Percentiles rank a stretch among this genome's conserved stretches.
Evolutionary conservation across 2,888 invertebrate species (phyloP).

Genomic region (Trachelus troglodyta): DNA sequence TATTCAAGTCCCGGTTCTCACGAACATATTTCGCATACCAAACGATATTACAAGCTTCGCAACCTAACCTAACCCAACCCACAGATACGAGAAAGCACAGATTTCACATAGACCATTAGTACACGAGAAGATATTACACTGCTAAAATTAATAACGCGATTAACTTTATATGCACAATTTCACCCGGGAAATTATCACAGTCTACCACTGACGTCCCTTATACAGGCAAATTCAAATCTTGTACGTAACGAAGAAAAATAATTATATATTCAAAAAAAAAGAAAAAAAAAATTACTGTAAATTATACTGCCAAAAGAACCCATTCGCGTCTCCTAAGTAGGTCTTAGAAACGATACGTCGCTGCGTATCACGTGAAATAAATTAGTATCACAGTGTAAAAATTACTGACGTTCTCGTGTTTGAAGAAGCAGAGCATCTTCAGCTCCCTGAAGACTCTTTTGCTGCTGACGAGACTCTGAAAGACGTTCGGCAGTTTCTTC

Average conservation of each 20-base stretch:
- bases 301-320: not conserved
- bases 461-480: slow-evolving; percentile 98
- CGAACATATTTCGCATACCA: not conserved
- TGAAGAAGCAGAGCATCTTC: slow-evolving; percentile 99
- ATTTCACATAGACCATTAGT: not conserved
- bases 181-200: not conserved
- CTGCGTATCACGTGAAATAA: not conserved
- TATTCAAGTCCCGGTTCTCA: not conserved
- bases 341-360: not conserved
- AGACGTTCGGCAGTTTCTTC: slow-evolving; percentile 99
- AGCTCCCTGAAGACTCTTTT: slow-evolving; percentile 99
- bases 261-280: too few relatives aligned
- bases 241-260: not conserved
- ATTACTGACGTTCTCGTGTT: slow-evolving; percentile 98
- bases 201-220: too few relatives aligned
- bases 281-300: not conserved
- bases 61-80: too few relatives aligned
- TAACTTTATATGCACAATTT: not conserved
- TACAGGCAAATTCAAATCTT: not conserved
- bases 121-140: not conserved
- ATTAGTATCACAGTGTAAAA: slow-evolving; percentile 1
- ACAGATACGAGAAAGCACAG: not conserved
- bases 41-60: not conserved
- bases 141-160: not conserved
- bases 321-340: not conserved